Evolutionary conservation across 2,113 vertebrate genomes (phyloP).

Genomic region (Paramormyrops kingsleyae): DNA sequence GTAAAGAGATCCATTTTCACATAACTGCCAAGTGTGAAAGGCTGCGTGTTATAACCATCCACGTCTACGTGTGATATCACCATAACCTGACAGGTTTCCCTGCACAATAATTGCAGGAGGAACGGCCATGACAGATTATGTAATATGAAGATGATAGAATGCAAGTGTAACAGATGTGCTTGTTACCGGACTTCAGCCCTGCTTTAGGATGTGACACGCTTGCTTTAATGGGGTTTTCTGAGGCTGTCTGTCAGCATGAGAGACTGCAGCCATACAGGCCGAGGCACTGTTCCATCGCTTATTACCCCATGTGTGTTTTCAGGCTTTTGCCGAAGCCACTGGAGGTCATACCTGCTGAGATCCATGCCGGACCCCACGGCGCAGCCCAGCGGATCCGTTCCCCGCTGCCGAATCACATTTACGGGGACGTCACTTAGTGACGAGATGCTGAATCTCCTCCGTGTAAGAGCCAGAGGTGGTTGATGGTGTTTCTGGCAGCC

Average conservation of each 20-base stretch:
- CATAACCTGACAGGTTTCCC: not conserved
- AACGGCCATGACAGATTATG: not conserved
- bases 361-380: not conserved
- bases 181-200: not conserved
- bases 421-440: not conserved
- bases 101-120: not conserved
- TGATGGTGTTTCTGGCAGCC: slow-evolving; percentile 1
- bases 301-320: not conserved
- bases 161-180: not conserved
- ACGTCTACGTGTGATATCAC: not conserved
- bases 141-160: not conserved
- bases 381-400: not conserved
- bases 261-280: not conserved
- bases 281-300: not conserved
- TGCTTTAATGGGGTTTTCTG: not conserved
- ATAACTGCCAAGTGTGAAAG: not conserved
- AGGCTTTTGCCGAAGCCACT: not conserved
- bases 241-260: not conserved
- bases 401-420: not conserved
- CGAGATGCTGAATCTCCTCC: not conserved
- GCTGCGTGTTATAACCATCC: not conserved
- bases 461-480: not conserved
- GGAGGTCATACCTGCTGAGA: not conserved
- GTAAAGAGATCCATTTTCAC: not conserved
- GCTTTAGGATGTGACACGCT: not conserved